Base-by-base conservation (phyloP, 92 coral and sea anemone genomes). In the Chrysogorgia sp. region DNA sequence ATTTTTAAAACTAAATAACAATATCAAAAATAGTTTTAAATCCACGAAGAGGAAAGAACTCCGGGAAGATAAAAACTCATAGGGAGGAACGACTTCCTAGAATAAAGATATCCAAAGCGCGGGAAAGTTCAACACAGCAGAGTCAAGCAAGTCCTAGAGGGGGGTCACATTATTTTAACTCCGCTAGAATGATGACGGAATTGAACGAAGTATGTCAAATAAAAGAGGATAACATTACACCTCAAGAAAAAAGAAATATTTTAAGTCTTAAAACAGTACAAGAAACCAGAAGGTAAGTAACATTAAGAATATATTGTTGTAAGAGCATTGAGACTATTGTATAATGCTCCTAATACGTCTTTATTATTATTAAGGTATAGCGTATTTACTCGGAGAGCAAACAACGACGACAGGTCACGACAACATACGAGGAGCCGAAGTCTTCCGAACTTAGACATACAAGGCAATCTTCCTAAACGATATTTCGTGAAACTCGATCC, bases 401-500 rank as follows among this genome's bases (percentile, higher is more conserved):
- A 21, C 17, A 23, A 8, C 32, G 26, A 7, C 59, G 34, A 23
- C 32, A 14, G 63, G 3, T 9, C 32, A 47, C 53, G 22, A 23
- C 40, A 47, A 0, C 76, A 69, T n/a, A 25, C 59, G 34, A 69
- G 76, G 48, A 28, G 60, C 23, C 55, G 61, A 45, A 69, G 76
- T 25, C 59, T 69, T 7, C 76, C 76, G 7, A 69, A 69, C 20
- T 2, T 69, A 49, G 49, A 49, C 43, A 10, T 33, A 20, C 52
- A 30, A 37, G 72, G 25, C n/a, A 15, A 9, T 6, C 12, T 47
- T 28, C 76, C 76, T 2, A 45, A 69, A 31, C 28, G 76, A 13
- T 69, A 43, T 49, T 69, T 69, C 60, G 76, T 69, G 6, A 69
- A 69, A 20, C 56, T 69, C 17, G 76, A 69, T n/a, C 76, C 76